These are phyloP conservation scores for Leptodactylus fuscus DNA, from an alignment of 2,113 vertebrate species.

Conservation along the genomic window DNA sequence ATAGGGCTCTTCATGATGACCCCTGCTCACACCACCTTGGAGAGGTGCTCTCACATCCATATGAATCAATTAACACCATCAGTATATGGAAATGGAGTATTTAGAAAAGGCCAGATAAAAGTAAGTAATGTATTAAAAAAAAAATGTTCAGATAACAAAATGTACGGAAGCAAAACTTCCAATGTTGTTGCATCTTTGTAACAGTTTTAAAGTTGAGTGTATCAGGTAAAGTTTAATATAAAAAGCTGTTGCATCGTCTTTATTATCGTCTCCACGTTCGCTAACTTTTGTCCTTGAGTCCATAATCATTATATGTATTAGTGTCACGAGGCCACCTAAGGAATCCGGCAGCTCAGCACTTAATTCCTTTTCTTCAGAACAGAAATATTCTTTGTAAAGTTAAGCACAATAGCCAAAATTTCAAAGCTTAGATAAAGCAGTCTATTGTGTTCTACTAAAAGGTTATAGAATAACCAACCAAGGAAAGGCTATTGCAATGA, in stretches of 20 bases:
- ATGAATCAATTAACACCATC: constrained; percentile 67
- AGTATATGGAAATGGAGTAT: constrained; percentile 65
- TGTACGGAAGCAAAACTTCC: neutral
- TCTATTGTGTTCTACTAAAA: neutral
- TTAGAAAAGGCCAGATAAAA: constrained; percentile 59
- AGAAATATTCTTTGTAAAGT: constrained; percentile 14
- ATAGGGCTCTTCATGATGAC: constrained; percentile 54
- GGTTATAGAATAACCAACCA: neutral
- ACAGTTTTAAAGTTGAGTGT: neutral
- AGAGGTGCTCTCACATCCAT: constrained; percentile 65
- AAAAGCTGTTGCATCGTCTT: too few species aligned
- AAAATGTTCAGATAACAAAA: neutral
- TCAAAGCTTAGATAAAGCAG: neutral
- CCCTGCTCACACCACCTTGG: constrained; percentile 64
- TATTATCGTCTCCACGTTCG: neutral
- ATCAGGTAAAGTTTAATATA: neutral
- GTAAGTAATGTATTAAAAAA: neutral
- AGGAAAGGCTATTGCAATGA: constrained; percentile 42
- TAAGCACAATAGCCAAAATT: constrained; percentile 19
- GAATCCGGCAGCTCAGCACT: neutral
- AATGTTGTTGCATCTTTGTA: neutral
- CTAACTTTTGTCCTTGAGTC: neutral
- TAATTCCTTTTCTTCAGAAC: constrained; percentile 29
- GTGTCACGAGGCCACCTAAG: neutral
- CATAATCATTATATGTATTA: constrained; percentile 16